These are phyloP conservation scores for Sardinella longiceps DNA, from an alignment of 2,797 vertebrate genomes.

Conservation along the genomic window DNA sequence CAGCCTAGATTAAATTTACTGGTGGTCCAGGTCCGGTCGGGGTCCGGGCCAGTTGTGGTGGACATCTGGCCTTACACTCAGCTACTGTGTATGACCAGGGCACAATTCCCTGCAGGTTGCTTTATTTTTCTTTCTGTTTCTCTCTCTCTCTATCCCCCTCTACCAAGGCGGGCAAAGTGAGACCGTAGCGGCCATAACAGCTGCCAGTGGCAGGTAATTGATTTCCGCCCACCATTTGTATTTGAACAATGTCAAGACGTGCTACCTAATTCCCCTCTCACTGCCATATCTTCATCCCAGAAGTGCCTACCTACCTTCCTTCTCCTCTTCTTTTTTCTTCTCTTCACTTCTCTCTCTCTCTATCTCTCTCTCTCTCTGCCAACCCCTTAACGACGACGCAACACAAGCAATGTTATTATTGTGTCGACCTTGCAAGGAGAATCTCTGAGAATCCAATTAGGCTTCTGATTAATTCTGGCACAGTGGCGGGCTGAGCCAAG, in stretches of 20 bases:
- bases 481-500: slow-evolving; percentile 19
- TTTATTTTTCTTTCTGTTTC: background rate
- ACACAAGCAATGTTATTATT: slow-evolving; percentile 32
- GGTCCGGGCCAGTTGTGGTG: too few relatives aligned
- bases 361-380: background rate
- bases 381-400: slow-evolving; percentile 33
- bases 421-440: slow-evolving; percentile 40
- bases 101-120: background rate
- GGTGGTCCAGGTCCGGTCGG: background rate
- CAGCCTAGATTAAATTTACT: background rate
- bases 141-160: background rate
- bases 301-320: slow-evolving; percentile 69
- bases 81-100: background rate
- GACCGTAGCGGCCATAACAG: slow-evolving; percentile 27
- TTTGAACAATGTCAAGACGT: slow-evolving; percentile 42
- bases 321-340: slow-evolving; percentile 17
- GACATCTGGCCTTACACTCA: background rate
- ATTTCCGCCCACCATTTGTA: slow-evolving; percentile 22
- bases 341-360: background rate
- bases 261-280: slow-evolving; percentile 44
- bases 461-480: slow-evolving; percentile 41
- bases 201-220: slow-evolving; percentile 30
- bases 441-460: slow-evolving; percentile 41
- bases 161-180: background rate
- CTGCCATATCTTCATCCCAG: slow-evolving; percentile 58